Evolutionary conservation across 2,888 invertebrate genomes (phyloP).

Genomic region (Stenurella melanura): DNA sequence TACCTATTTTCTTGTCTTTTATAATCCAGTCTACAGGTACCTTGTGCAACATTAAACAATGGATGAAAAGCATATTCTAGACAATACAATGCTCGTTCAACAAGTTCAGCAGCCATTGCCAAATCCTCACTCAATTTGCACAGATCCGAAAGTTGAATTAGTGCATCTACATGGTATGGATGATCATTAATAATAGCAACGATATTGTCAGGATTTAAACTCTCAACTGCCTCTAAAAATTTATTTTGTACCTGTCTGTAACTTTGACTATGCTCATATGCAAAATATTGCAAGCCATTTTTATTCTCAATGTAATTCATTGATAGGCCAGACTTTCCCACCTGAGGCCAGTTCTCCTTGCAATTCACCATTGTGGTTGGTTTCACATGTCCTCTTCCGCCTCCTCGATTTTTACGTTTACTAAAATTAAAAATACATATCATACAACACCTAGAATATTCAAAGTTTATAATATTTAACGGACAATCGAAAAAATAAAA

Average conservation of each 20-base stretch:
- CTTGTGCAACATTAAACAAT: slow-evolving; percentile 84
- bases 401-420: slow-evolving; percentile 77
- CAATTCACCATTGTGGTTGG: slow-evolving; percentile 81
- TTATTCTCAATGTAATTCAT: slow-evolving; percentile 80
- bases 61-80: slow-evolving; percentile 88
- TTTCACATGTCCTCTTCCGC: slow-evolving; percentile 77
- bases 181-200: slow-evolving; percentile 83
- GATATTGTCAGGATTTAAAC: slow-evolving; percentile 85
- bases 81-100: slow-evolving; percentile 86
- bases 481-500: too few relatives aligned
- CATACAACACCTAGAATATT: too few relatives aligned
- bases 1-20: slow-evolving; percentile 87
- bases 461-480: too few relatives aligned
- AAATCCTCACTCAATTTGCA: slow-evolving; percentile 87
- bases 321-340: slow-evolving; percentile 82
- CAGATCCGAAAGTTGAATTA: slow-evolving; percentile 87
- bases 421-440: slow-evolving; percentile 61
- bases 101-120: slow-evolving; percentile 85
- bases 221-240: slow-evolving; percentile 87
- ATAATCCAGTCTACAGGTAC: slow-evolving; percentile 85
- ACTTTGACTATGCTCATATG: slow-evolving; percentile 83
- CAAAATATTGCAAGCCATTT: slow-evolving; percentile 79
- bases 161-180: slow-evolving; percentile 87
- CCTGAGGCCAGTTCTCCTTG: slow-evolving; percentile 84
- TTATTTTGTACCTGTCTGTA: slow-evolving; percentile 85